These are phyloP conservation scores for Donacobius atricapilla DNA, from an alignment of 2,113 vertebrate species.

Conservation along the genomic window DNA sequence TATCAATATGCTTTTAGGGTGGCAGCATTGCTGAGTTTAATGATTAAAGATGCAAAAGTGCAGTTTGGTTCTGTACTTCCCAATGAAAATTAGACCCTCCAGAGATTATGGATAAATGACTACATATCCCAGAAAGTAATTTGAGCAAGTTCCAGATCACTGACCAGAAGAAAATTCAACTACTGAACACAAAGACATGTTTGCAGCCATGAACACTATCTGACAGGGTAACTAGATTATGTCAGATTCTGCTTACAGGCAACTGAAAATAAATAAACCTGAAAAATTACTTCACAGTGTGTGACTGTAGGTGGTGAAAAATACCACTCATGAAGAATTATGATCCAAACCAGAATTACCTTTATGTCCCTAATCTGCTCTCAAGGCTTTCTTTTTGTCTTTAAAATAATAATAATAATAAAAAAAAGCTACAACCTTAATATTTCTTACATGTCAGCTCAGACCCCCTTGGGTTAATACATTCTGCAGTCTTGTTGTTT, in stretches of 20 bases:
- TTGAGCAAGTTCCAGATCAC: constrained; percentile 35
- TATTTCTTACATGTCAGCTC: constrained; percentile 71
- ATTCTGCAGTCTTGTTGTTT: constrained; percentile 72
- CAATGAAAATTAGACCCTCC: constrained; percentile 17
- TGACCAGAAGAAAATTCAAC: constrained; percentile 47
- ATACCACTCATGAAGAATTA: constrained; percentile 52
- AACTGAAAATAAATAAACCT: constrained; percentile 64
- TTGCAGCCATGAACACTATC: constrained; percentile 14
- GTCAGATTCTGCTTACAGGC: constrained; percentile 67
- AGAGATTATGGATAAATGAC: constrained; percentile 48
- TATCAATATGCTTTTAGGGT: background rate
- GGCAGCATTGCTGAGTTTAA: background rate
- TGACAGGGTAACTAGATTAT: constrained; percentile 66
- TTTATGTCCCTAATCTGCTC: constrained; percentile 52
- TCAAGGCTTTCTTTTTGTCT: constrained; percentile 44
- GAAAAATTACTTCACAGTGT: constrained; percentile 46
- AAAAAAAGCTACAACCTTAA: constrained; percentile 22
- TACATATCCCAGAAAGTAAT: constrained; percentile 23
- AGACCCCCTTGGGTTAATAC: constrained; percentile 74
- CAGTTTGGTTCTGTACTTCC: background rate
- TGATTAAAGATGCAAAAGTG: constrained; percentile 24
- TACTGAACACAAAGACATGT: constrained; percentile 4
- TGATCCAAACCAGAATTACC: constrained; percentile 18
- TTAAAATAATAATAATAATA: background rate
- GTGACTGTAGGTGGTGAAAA: constrained; percentile 55